phyloP scores from a whole-genome alignment of 2,113 vertebrate genomes.

The Albula goreensis region DNA sequence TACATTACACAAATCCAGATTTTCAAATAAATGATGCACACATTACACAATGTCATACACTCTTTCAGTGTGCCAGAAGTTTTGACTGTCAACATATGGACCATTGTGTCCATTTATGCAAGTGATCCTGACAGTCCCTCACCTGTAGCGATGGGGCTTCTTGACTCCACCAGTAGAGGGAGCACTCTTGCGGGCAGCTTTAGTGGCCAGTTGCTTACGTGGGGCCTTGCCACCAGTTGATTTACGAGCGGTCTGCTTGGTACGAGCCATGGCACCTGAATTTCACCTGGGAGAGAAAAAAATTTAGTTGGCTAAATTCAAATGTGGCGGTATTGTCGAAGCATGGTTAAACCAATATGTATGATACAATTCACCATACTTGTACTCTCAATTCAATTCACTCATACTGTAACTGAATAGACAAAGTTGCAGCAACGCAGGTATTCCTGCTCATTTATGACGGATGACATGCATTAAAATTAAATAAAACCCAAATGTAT shows the following conservation, averaged over 20 bases:
- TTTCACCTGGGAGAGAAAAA: constrained; percentile 50
- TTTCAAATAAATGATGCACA: too few species aligned
- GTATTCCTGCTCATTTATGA: background rate
- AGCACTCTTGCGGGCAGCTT: constrained; percentile 87
- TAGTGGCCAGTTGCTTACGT: constrained; percentile 88
- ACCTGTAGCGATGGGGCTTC: constrained; percentile 90
- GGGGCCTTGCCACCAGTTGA: constrained; percentile 91
- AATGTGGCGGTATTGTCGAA: background rate
- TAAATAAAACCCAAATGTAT: too few species aligned
- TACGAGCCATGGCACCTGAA: constrained; percentile 78
- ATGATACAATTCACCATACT: constrained; percentile 7
- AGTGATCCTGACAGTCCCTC: constrained; percentile 21
- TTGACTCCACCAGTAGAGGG: constrained; percentile 87
- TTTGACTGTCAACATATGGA: too few species aligned
- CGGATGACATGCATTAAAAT: background rate
- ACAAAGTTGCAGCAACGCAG: background rate
- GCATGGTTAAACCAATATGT: background rate
- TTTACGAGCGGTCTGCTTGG: constrained; percentile 88
- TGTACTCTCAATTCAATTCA: too few species aligned
- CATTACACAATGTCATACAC: too few species aligned
- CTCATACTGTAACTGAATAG: background rate
- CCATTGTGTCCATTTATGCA: background rate
- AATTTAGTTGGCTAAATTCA: background rate
- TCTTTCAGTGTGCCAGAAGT: too few species aligned
- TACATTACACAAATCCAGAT: too few species aligned